A percentile compares a stretch with the other conserved stretches of the same genome.
These are phyloP conservation scores for Parazoanthus atlanticus DNA, from an alignment of 92 coral and sea anemone species.

Conservation along the genomic window DNA sequence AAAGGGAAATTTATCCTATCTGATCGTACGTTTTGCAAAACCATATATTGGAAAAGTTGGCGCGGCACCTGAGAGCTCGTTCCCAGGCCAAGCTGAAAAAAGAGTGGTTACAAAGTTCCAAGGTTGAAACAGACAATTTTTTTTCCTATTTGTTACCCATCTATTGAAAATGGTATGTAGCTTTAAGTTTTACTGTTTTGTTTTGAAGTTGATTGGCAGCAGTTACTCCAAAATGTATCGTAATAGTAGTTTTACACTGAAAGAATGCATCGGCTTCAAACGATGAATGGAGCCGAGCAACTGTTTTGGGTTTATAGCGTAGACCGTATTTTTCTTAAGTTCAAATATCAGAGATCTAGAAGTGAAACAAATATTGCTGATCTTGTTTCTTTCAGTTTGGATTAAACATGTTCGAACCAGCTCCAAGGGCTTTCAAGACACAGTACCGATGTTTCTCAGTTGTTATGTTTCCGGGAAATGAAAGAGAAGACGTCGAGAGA, in stretches of 20 bases:
- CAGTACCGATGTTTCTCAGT: slow-evolving; percentile 95
- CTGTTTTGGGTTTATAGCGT: not conserved
- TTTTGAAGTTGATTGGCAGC: not conserved
- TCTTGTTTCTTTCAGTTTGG: slow-evolving; percentile 62
- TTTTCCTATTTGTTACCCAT: not conserved
- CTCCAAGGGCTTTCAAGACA: slow-evolving; percentile 91
- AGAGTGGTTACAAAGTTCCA: not conserved
- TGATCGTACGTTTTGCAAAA: no score
- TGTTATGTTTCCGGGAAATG: slow-evolving; percentile 97
- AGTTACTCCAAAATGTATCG: not conserved
- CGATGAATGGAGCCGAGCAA: no score
- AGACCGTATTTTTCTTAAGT: not conserved
- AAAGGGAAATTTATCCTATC: no score
- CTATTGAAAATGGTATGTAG: slow-evolving; percentile 21
- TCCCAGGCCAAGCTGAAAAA: not conserved
- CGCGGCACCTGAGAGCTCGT: not conserved
- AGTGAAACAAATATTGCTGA: not conserved
- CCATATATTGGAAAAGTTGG: no score
- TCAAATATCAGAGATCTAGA: not conserved
- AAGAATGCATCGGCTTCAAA: not conserved
- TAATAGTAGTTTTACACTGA: not conserved
- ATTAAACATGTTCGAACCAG: slow-evolving; percentile 78
- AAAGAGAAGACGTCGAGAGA: slow-evolving; percentile 96
- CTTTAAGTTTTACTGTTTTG: not conserved
- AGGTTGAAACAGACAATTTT: not conserved